Conservation (phyloP, 2,797 vertebrate genomes). For the Alauda arvensis region DNA sequence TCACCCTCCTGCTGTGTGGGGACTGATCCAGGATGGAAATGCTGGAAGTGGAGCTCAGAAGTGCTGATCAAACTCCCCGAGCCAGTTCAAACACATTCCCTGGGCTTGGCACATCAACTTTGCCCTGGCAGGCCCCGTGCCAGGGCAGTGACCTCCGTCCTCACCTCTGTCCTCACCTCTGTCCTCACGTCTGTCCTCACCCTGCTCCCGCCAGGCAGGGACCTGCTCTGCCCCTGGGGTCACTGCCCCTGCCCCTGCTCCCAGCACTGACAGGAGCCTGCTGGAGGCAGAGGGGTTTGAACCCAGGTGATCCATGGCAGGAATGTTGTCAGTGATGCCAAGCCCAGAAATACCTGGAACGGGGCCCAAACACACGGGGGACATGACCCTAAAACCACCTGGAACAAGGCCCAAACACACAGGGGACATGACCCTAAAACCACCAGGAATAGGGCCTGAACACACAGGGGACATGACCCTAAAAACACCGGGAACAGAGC, state of each 20-base stretch:
- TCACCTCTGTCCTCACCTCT: neutral
- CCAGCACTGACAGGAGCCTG: neutral
- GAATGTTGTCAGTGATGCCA: too few relatives aligned
- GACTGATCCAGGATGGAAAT: accelerated
- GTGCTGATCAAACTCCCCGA: neutral
- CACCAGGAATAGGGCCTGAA: too few relatives aligned
- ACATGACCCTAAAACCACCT: accelerated
- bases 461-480: too few relatives aligned
- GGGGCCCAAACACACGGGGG: neutral
- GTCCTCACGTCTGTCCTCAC: neutral
- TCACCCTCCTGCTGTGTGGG: neutral
- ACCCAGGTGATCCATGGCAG: neutral
- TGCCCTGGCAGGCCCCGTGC: neutral
- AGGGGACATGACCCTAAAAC: too few relatives aligned
- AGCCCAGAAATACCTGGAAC: neutral
- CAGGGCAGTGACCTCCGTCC: conserved; percentile 11
- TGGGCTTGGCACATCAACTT: neutral
- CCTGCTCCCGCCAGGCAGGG: neutral
- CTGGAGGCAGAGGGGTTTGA: neutral
- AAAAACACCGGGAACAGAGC: too few relatives aligned
- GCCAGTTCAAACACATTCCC: neutral
- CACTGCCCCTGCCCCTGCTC: neutral
- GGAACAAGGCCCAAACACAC: neutral
- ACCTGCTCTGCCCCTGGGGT: neutral
- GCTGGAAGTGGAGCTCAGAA: neutral